Base-by-base conservation (phyloP, 2,113 vertebrate genomes). In the Stigmatopora nigra region DNA sequence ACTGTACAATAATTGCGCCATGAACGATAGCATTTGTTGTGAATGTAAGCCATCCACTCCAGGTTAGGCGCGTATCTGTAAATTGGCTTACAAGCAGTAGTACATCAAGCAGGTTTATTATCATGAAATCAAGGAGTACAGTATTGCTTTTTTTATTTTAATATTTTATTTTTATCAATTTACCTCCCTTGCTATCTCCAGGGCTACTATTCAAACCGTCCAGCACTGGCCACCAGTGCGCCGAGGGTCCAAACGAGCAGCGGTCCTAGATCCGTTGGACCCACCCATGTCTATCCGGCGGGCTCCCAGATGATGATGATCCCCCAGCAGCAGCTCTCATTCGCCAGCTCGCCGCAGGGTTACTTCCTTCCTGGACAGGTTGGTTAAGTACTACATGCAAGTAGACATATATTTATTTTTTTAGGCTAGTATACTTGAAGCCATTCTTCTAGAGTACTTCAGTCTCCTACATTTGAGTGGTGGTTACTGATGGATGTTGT, bases 221-320 rank as follows among this genome's bases (percentile, higher is more conserved):
- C 94, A 55, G 85, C 91, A 81, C 92, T 96, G 91, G 90, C 94
- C 1, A 88, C 90, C 84, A 95, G 88, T 82, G 92, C 93, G 52
- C 92, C 94, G 68, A 92, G 95, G 12, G 94, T 98, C 75, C 92
- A 91, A 84, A 89, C 91, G 65, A 93, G 89, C 88, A 92, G 91
- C 48, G 91, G 92, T 49, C 91, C 95, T 65, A 92, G 94, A 76
- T 85, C 95, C 45, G 94, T 94, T 75, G 92, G 91, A 62, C 91
- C 94, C 75, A 64, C 94, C 67, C 96, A 98, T 77, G 95, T 98
- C 77, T 98, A 98, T 90, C 92, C 88, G 22, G 77, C 93, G 55
- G 89, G 88, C 87, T 96, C 95, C 82, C 96, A 94, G 91, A 94
- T 88, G 91, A 96, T 99, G 93, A 96, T 99, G 95, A 97, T 98